Base-by-base conservation (phyloP, 2,888 invertebrate species). In the Dysmachus trigonus region DNA sequence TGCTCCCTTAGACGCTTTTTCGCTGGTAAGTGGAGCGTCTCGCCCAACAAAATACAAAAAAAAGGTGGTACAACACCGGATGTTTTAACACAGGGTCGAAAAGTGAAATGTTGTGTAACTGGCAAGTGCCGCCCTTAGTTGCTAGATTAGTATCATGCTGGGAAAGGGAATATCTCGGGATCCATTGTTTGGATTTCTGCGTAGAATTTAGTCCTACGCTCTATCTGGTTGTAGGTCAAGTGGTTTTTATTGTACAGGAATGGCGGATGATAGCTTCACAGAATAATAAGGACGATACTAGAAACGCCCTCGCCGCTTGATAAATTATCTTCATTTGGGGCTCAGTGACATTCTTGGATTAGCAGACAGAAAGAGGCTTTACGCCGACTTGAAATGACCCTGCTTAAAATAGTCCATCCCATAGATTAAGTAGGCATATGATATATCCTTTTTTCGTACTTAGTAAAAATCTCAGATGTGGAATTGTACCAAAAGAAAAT, bases 41-140 rank as follows among this genome's bases (percentile, higher is more conserved):
- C 38, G 15, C 38, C 62, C 27, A 27, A 27, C 27, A 18, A 18
- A 8, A 62, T 62, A 62, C 62, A 18, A 62, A 62, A 53, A 22
- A 53, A 22, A 51, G 22, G 10, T 62, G 62, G 62, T 62, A 22
- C 47, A 47, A n/a, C 47, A n/a, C n/a, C 62, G 62, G 62, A 62
- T 62, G 62, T 62, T 62, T 62, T 22, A 22, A 62, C 62, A 22
- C 2, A 62, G 62, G 62, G 62, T 62, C n/a, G 33, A 33, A 53
- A 81, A 81, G 81, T 81, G 62, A 81, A 81, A 81, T 81, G 81
- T 53, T 62, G 81, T 81, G 81, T 81, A 81, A 81, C 81, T 81
- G 81, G 81, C 81, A 81, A 81, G 81, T 81, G 81, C 53, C 81
- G 62, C 62, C 62, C 62, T 62, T 62, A 53, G 53, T 81, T 81